Conservation (phyloP, 2,888 invertebrate species). For the Hemistola chrysoprasaria region DNA sequence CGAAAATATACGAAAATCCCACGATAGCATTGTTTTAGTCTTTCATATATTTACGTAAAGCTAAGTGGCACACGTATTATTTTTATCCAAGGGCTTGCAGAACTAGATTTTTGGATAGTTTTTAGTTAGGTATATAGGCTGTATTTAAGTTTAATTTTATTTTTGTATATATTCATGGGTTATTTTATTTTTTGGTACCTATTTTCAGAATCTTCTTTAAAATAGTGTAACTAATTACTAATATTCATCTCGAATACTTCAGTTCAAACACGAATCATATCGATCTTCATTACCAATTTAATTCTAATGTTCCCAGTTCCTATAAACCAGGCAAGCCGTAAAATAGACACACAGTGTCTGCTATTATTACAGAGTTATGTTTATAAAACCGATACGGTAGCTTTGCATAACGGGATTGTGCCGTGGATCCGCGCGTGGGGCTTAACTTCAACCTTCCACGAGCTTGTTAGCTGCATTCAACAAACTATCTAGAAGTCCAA, state of each 20-base stretch:
- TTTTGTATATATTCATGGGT: too few relatives aligned
- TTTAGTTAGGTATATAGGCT: too few relatives aligned
- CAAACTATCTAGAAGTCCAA: constrained; percentile 5
- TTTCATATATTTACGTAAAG: constrained; percentile 2
- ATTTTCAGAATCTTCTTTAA: too few relatives aligned
- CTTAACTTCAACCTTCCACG: constrained; percentile 20
- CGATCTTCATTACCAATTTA: constrained; percentile 5
- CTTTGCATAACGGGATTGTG: constrained; percentile 40
- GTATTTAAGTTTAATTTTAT: too few relatives aligned
- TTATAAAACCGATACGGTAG: constrained; percentile 22
- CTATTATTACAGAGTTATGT: constrained; percentile 20
- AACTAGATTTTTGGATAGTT: too few relatives aligned
- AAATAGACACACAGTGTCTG: constrained; percentile 13
- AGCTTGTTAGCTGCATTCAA: constrained; percentile 21
- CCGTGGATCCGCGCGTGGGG: constrained; percentile 16
- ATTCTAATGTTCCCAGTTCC: constrained; percentile 14
- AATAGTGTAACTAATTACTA: too few relatives aligned
- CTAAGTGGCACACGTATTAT: too few relatives aligned
- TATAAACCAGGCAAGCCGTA: constrained; percentile 13
- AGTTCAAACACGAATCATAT: too few relatives aligned
- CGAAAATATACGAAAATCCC: constrained; percentile 19
- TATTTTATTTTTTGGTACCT: too few relatives aligned
- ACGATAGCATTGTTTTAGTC: constrained; percentile 7
- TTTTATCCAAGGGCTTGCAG: too few relatives aligned
- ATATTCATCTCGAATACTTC: too few relatives aligned